Evolutionary conservation across 2,797 vertebrate genomes (phyloP).

Genomic region (Bradypodion ventrale): DNA sequence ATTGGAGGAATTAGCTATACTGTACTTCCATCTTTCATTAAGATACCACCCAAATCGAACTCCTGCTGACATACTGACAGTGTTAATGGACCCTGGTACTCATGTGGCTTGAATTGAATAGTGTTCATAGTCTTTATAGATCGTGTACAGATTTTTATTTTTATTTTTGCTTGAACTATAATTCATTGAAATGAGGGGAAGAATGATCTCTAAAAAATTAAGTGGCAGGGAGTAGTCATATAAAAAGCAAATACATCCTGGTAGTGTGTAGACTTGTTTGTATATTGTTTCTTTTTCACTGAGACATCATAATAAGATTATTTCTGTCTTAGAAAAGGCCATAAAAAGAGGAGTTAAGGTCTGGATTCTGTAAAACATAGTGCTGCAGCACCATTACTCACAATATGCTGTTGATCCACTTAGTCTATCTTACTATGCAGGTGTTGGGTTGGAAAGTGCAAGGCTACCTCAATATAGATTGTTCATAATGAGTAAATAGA

Average conservation of each 20-base stretch:
- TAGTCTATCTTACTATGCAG: neutral
- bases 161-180: neutral
- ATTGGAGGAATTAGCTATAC: neutral
- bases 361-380: constrained; percentile 49
- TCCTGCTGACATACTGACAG: neutral
- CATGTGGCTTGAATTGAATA: neutral
- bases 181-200: neutral
- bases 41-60: neutral
- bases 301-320: constrained; percentile 4
- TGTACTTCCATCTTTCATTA: neutral
- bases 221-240: no score
- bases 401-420: neutral
- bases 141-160: neutral
- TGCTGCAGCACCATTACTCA: neutral
- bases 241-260: neutral
- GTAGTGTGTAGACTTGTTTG: neutral
- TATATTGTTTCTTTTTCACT: neutral
- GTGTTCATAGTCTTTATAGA: neutral
- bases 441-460: neutral
- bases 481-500: neutral
- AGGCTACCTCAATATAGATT: neutral
- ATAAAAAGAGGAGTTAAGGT: constrained; percentile 48
- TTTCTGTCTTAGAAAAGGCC: constrained; percentile 54
- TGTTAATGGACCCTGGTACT: neutral
- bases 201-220: neutral